Percentiles rank a stretch among this genome's conserved stretches.
phyloP scores from a whole-genome alignment of 92 coral and sea anemone genomes.

The Parazoanthus darwini region DNA sequence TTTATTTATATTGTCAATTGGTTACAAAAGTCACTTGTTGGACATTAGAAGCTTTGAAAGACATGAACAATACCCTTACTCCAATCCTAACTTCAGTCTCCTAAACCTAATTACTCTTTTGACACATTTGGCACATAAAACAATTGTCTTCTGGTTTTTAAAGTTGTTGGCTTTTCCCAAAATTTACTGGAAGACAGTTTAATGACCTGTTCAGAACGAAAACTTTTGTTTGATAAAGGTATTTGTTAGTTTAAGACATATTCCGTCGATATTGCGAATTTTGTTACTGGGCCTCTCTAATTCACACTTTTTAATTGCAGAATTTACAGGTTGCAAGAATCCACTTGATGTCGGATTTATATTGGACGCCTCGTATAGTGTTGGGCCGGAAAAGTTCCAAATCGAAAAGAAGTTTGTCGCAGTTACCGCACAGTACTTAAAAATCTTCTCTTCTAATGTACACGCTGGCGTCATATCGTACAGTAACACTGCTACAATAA shows the following conservation, averaged over 20 bases:
- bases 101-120: too few relatives aligned
- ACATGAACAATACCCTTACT: too few relatives aligned
- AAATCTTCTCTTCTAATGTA: slow-evolving; percentile 48
- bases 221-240: neutral
- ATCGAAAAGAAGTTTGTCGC: slow-evolving; percentile 63
- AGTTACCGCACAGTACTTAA: slow-evolving; percentile 55
- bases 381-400: slow-evolving; percentile 46
- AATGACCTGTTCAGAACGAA: too few relatives aligned
- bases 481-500: slow-evolving; percentile 56
- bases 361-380: slow-evolving; percentile 75
- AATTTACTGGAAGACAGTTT: too few relatives aligned
- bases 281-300: neutral
- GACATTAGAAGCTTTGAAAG: too few relatives aligned
- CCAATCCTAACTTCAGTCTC: too few relatives aligned
- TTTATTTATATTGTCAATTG: too few relatives aligned
- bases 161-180: too few relatives aligned
- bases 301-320: neutral
- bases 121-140: too few relatives aligned
- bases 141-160: too few relatives aligned
- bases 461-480: slow-evolving; percentile 69
- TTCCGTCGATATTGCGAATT: neutral
- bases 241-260: neutral
- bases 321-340: slow-evolving; percentile 21
- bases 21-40: too few relatives aligned
- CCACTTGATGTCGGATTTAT: slow-evolving; percentile 67